Evolutionary conservation across 1,140 invertebrate genomes (phyloP).

Genomic region (Lasaia peninsularis): DNA sequence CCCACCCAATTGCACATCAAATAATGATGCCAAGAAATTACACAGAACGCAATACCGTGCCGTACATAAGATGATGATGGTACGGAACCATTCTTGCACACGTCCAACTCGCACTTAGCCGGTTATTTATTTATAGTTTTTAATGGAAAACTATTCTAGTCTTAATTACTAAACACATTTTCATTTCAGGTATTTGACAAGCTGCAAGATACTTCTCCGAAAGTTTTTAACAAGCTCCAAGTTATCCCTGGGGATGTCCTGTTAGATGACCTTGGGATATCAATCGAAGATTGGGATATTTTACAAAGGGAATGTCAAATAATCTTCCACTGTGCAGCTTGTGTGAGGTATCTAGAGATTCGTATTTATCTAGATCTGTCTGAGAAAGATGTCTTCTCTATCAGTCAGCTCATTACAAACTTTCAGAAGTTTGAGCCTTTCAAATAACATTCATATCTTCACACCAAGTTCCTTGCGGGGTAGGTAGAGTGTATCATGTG

Average conservation of each 20-base stretch:
- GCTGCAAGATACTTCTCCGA: slow-evolving; percentile 78
- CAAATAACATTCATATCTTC: too few species aligned
- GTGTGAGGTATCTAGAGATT: slow-evolving; percentile 76
- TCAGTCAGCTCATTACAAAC: too few species aligned
- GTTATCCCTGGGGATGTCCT: slow-evolving; percentile 91
- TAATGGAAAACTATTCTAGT: not conserved
- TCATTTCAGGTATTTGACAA: slow-evolving; percentile 84
- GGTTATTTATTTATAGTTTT: slow-evolving; percentile 5
- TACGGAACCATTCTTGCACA: too few species aligned
- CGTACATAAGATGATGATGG: not conserved
- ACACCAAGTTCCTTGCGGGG: too few species aligned
- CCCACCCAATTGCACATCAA: too few species aligned
- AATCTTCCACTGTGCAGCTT: slow-evolving; percentile 96
- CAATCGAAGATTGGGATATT: slow-evolving; percentile 78
- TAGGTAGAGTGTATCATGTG: too few species aligned
- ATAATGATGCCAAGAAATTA: not conserved
- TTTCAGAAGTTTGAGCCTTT: too few species aligned
- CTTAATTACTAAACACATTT: too few species aligned
- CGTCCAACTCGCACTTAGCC: too few species aligned
- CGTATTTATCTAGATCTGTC: too few species aligned
- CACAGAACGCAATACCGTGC: not conserved
- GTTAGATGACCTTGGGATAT: slow-evolving; percentile 86
- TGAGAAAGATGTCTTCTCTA: too few species aligned
- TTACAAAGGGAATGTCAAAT: slow-evolving; percentile 82
- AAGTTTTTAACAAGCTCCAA: slow-evolving; percentile 85